Evolutionary conservation across 2,797 vertebrate genomes (phyloP), one percentile per base, ranked within the genome.

Genomic region (Gymnoscopelus braueri): DNA sequence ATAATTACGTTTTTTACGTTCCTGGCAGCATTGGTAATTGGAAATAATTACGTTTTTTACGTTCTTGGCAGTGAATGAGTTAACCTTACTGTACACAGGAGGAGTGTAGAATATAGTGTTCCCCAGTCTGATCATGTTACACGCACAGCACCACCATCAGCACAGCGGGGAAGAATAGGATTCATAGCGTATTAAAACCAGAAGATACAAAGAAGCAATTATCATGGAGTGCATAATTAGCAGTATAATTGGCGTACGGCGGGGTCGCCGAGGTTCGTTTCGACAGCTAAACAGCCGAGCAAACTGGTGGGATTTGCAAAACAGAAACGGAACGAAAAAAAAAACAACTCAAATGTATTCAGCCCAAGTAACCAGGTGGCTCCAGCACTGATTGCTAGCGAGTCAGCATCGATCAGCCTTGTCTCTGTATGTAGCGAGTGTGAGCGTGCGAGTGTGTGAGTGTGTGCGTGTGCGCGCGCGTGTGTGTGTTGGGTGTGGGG

Each of bases 361-460:
- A 57, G 54, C 51, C 53, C 77, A 78, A 78, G 73, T 82, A 74
- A 72, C 4, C 66, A 54, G 56, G 51, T 83, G 86, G 79, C 83
- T 84, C 79, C 23, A 59, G 74, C 71, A 70, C 87, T 82, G 81
- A 90, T 90, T 89, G 86, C 63, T 81, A 24, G 63, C 14, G 44
- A 39, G 86, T 88, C 87, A 85, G 57, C 78, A 85, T 51, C 78
- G 64, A 90, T 89, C 72, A 35, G 62, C 81, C 77, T 72, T 2
- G 55, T 80, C 62, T 87, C 77, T 85, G 79, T 60, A 79, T 82
- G 72, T 61, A 68, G 50, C 10, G 11, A 39, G 51, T 39, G 50
- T 26, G 54, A 0, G 56, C 32, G 32, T 6, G 32, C 5, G 32
- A 0, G 32, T 2, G 32, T 1, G 32, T 35, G 26, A 0, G 26